phyloP scores from a whole-genome alignment of 2,113 vertebrate species.

The pig (Sus scrofa) region DNA sequence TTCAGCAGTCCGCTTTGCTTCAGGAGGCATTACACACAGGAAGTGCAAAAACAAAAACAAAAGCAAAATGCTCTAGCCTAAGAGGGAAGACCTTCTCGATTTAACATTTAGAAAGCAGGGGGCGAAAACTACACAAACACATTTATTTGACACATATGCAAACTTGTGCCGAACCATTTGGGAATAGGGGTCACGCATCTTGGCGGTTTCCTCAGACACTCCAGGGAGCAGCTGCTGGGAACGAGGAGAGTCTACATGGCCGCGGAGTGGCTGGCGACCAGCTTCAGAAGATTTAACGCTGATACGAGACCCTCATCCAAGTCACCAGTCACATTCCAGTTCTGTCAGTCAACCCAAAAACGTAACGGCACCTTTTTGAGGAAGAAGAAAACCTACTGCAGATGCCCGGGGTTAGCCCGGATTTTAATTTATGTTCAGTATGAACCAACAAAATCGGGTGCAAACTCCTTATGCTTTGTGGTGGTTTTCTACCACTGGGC shows the following conservation, averaged over 20 bases:
- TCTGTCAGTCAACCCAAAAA: not conserved
- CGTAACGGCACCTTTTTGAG: not conserved
- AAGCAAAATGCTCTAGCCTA: not conserved
- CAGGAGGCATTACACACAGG: not conserved
- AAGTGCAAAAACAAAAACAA: not conserved
- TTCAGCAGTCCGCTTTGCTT: not conserved
- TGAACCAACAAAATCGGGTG: not conserved
- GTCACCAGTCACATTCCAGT: no score
- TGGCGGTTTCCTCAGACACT: not conserved
- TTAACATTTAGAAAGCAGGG: no score
- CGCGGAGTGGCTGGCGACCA: fast-evolving
- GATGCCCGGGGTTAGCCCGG: not conserved
- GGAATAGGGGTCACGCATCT: not conserved
- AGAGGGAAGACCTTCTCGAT: not conserved
- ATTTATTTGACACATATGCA: not conserved
- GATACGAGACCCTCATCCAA: not conserved
- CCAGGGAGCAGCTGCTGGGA: not conserved
- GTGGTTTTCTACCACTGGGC: not conserved
- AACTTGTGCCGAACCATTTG: fast-evolving
- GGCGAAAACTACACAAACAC: not conserved
- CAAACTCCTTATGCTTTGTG: not conserved
- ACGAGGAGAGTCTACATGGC: fast-evolving
- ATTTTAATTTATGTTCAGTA: not conserved
- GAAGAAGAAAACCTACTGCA: not conserved
- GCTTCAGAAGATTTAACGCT: not conserved